phyloP scores from a whole-genome alignment of 2,888 invertebrate species.

The Eristalinus sepulchralis region DNA sequence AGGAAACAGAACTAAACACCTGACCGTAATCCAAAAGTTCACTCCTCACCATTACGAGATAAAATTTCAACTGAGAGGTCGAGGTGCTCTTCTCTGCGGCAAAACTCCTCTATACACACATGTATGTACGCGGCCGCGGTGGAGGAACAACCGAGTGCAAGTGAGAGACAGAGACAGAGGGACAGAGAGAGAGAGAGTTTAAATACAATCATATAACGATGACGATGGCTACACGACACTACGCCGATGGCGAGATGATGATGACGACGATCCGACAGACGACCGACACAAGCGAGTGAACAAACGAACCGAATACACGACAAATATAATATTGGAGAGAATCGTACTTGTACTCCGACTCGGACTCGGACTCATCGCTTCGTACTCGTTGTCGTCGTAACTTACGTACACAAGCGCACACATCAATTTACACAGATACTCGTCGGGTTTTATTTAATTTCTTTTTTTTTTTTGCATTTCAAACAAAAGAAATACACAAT shows the following conservation, averaged over 20 bases:
- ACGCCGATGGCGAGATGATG: neutral
- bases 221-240: neutral
- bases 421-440: constrained; percentile 12
- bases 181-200: neutral
- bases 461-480: neutral
- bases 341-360: constrained; percentile 14
- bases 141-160: constrained; percentile 22
- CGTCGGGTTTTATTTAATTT: neutral
- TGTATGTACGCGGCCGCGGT: neutral
- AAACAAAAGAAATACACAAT: constrained; percentile 57
- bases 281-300: constrained; percentile 19
- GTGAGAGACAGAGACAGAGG: neutral
- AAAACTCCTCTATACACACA: constrained; percentile 28
- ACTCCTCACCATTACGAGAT: constrained; percentile 66
- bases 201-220: neutral
- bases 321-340: constrained; percentile 65
- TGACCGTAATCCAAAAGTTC: constrained; percentile 57
- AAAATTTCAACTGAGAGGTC: constrained; percentile 67
- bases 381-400: neutral
- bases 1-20: constrained; percentile 34
- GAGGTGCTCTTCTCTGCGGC: constrained; percentile 64
- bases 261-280: neutral
- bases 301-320: constrained; percentile 38
- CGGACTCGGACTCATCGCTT: constrained; percentile 13
- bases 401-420: constrained; percentile 22